Percentiles rank a stretch among this genome's conserved stretches.
Conservation (phyloP, 2,888 invertebrate species). For the Elegia similella region DNA sequence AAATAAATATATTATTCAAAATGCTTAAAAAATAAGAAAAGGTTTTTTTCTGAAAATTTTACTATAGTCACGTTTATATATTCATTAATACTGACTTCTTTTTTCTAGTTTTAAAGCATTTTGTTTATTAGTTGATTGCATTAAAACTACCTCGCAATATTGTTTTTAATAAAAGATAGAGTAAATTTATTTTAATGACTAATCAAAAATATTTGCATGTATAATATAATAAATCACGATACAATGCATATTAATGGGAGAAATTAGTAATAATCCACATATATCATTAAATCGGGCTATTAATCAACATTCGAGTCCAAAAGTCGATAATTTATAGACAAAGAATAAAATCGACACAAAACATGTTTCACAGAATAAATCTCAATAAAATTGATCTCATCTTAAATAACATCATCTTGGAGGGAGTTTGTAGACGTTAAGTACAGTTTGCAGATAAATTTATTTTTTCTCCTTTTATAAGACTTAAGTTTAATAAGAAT, state of each 20-base stretch:
- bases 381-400: conserved; percentile 76
- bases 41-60: too few species aligned
- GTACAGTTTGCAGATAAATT: conserved; percentile 51
- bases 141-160: too few species aligned
- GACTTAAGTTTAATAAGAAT: too few species aligned
- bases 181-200: too few species aligned
- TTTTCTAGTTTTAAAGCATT: too few species aligned
- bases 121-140: too few species aligned
- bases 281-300: conserved; percentile 38
- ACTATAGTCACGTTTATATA: too few species aligned
- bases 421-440: conserved; percentile 44
- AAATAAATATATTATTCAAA: too few species aligned
- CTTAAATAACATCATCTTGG: conserved; percentile 73
- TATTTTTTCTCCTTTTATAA: background rate
- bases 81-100: too few species aligned
- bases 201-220: too few species aligned
- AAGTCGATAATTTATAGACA: conserved; percentile 61
- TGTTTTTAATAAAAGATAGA: too few species aligned
- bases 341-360: conserved; percentile 57
- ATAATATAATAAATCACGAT: background rate
- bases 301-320: conserved; percentile 46
- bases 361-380: conserved; percentile 71
- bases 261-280: conserved; percentile 30
- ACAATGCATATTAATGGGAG: background rate
- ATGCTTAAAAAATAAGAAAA: too few species aligned